phyloP scores from a whole-genome alignment of 2,113 vertebrate genomes.

The Xenopus borealis region DNA sequence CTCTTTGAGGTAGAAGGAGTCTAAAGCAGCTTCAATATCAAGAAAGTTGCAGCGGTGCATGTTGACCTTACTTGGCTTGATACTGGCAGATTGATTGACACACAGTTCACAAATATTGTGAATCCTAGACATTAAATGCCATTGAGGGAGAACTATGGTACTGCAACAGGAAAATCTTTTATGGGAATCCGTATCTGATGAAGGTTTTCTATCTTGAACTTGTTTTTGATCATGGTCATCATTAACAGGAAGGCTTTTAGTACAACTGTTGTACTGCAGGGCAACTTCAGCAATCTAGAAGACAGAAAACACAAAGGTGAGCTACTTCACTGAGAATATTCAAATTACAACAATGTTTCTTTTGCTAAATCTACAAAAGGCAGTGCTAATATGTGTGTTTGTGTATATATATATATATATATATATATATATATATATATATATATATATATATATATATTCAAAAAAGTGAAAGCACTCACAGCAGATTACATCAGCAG shows the following conservation, averaged over 20 bases:
- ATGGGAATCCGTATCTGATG: not conserved
- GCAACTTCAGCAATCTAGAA: constrained; percentile 84
- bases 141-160: constrained; percentile 70
- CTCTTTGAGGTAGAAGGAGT: constrained; percentile 76
- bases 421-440: no score
- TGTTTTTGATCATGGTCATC: constrained; percentile 47
- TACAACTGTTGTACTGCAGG: constrained; percentile 85
- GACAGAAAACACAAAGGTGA: not conserved
- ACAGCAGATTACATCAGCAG: no score
- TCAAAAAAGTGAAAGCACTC: no score
- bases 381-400: no score
- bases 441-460: no score
- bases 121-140: constrained; percentile 62
- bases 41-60: constrained; percentile 64
- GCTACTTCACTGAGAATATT: no score
- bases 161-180: constrained; percentile 74
- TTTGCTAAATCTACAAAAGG: no score
- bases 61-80: constrained; percentile 56
- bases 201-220: constrained; percentile 45
- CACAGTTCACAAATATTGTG: constrained; percentile 85
- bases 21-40: constrained; percentile 69
- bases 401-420: no score
- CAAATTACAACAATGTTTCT: no score
- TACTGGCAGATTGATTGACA: constrained; percentile 59
- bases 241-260: constrained; percentile 55